Evolutionary conservation across 2,113 vertebrate species (phyloP), one percentile per base, ranked within the genome.

Genomic region (Ophiodon elongatus): DNA sequence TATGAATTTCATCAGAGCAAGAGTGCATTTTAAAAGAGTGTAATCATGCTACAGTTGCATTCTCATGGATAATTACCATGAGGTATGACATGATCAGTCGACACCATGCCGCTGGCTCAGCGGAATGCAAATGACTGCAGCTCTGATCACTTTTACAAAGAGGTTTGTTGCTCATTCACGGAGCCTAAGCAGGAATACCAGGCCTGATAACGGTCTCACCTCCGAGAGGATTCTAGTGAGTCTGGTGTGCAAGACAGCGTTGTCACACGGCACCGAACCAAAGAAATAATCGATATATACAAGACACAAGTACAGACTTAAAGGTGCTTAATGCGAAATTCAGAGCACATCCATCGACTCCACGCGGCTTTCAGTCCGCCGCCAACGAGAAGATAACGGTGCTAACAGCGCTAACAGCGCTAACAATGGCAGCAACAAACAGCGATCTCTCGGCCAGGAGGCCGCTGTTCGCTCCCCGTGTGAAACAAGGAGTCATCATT

Each of bases 61-160:
- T 76, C 54, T 59, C 57, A 39, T 5, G 35, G 45, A 62, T 62
- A 15, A 83, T 71, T 73, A 82, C 39, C 31, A 29, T 4, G 31
- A 67, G 52, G 59, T 66, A 11, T 33, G 63, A 72, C 59, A 57
- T 0, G 21, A 79, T 82, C 63, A 39, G 57, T 57, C 4, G 27
- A 27, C 52, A 62, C 41, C 43, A 5, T 1, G 57, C 81, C 66
- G 73, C 79, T 47, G 73, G 10, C 73, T 75, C 69, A 75, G 73
- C 74, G 29, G 2, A 14, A 88, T 80, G 73, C 85, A 63, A 79
- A 87, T 21, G 59, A 67, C 52, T 59, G 57, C 67, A 8, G 56
- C 76, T 85, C 73, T 80, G 77, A 82, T 76, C 67, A 21, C 43
- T 54, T 82, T 5, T 23, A 68, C 73, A 83, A 64, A 73, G 59